Percentiles rank a stretch among this genome's conserved stretches.
These are phyloP conservation scores for Strix uralensis DNA, from an alignment of 2,113 vertebrate species.

Conservation along the genomic window DNA sequence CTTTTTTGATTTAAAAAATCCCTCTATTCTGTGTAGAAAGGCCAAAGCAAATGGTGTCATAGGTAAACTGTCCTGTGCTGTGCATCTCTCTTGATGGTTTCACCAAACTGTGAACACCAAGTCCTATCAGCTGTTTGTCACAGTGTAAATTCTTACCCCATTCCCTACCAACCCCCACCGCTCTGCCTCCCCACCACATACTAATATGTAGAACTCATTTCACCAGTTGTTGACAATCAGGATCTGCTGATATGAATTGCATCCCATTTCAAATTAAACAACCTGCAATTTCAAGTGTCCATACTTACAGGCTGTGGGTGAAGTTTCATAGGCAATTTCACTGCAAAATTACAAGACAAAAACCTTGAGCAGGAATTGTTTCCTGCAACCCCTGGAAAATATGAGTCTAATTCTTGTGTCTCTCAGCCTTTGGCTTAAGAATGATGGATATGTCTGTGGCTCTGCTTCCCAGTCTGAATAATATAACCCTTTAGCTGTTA, in stretches of 20 bases:
- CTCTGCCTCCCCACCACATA: too few relatives aligned
- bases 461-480: neutral
- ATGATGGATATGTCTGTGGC: slow-evolving; percentile 8
- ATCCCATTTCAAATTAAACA: neutral
- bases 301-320: neutral
- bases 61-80: neutral
- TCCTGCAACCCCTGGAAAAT: neutral
- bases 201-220: neutral
- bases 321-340: neutral
- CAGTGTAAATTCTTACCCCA: neutral
- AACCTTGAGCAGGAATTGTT: neutral
- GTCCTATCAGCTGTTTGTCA: neutral
- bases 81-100: neutral
- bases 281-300: neutral
- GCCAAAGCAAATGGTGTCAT: neutral
- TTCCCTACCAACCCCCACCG: neutral
- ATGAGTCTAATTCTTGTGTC: neutral
- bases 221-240: neutral
- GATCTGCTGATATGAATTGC: neutral
- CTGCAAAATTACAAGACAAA: neutral
- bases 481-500: neutral
- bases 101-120: neutral
- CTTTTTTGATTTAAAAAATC: neutral
- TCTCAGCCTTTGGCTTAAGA: neutral
- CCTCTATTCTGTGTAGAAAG: neutral